phyloP scores from a whole-genome alignment of 2,113 vertebrate genomes.

The Choloepus hoffmanni region DNA sequence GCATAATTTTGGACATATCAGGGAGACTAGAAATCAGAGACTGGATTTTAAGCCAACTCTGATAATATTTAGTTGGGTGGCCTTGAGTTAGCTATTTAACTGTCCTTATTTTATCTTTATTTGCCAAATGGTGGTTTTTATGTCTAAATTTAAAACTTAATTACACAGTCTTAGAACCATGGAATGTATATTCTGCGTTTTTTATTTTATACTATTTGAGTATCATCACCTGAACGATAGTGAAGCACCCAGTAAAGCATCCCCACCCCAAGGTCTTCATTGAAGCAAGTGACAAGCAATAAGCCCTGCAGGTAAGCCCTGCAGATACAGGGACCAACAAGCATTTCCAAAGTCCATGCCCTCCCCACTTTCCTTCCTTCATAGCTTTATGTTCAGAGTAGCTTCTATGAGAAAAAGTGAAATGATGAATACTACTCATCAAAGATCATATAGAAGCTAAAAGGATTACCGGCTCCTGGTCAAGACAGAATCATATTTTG shows the following conservation, averaged over 20 bases:
- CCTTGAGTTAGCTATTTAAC: neutral
- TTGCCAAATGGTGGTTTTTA: neutral
- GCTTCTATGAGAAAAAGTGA: slow-evolving; percentile 24
- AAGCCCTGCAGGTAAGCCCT: too few relatives aligned
- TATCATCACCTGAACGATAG: neutral
- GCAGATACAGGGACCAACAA: neutral
- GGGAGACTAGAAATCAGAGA: neutral
- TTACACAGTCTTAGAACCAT: neutral
- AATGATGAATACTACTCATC: slow-evolving; percentile 33
- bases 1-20: neutral
- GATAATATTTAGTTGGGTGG: neutral
- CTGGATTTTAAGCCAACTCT: neutral
- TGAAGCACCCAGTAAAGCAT: neutral
- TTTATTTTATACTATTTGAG: neutral
- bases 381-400: neutral
- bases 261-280: neutral
- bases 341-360: neutral
- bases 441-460: slow-evolving; percentile 57
- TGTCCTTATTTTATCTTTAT: neutral
- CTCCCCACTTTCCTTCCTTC: neutral
- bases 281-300: neutral
- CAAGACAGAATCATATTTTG: slow-evolving; percentile 66
- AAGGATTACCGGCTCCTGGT: neutral
- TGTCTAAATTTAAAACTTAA: neutral
- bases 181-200: neutral